phyloP scores from a whole-genome alignment of 2,113 vertebrate genomes.

The Scortum barcoo region DNA sequence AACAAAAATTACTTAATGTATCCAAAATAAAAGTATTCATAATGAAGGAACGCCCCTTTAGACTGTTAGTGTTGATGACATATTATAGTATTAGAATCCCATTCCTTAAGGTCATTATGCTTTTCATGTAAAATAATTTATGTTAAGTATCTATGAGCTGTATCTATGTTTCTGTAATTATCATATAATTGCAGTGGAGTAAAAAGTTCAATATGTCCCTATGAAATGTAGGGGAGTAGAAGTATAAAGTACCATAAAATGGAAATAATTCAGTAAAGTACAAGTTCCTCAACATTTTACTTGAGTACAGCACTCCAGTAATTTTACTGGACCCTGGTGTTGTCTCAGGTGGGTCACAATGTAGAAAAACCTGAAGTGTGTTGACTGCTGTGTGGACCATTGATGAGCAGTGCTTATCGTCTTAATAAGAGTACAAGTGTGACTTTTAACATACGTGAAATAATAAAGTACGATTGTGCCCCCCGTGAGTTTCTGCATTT shows the following conservation, averaged over 20 bases:
- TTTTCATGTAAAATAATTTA: background rate
- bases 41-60: background rate
- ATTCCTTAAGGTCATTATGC: background rate
- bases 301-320: background rate
- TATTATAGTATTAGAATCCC: background rate
- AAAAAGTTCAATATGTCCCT: background rate
- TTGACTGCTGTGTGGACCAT: constrained; percentile 4
- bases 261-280: background rate
- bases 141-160: background rate
- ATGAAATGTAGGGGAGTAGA: background rate
- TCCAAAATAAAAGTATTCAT: background rate
- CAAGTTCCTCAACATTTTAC: background rate
- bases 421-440: background rate
- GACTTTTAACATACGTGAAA: constrained; percentile 9
- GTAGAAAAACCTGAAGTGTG: background rate
- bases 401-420: constrained; percentile 1
- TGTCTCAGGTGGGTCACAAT: background rate
- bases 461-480: background rate
- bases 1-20: background rate
- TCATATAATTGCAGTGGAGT: background rate
- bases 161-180: too few relatives aligned
- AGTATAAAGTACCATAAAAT: background rate
- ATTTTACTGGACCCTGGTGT: background rate
- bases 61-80: background rate
- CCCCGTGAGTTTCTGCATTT: constrained; percentile 10